Evolutionary conservation across 2,888 invertebrate genomes (phyloP), one percentile per base, ranked within the genome.

Genomic region (Caenorhabditis parvicauda): DNA sequence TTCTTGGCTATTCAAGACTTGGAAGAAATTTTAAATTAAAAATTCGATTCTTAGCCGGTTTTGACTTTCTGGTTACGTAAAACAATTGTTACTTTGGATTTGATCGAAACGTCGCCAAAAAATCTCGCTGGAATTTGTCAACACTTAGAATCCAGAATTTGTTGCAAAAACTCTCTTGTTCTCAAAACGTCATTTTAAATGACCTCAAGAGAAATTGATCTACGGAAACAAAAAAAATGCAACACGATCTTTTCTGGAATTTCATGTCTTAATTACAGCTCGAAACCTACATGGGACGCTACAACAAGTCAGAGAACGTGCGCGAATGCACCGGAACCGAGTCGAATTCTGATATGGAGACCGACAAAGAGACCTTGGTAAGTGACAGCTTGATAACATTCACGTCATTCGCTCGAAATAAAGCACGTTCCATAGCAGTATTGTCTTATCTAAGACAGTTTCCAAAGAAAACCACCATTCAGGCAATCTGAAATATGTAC

Each of bases 251-350:
- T 5, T n/a, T 9, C 19, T 7, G 7, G n/a, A 6, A 39, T 39
- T 6, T 39, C 6, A 6, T 12, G 12, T 17, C 7, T 17, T 9
- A 12, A 9, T 29, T 53, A 17, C 44, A 59, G 56, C 43, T 70
- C 22, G 50, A 75, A 24, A 45, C 48, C 6, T 82, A 76, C 57
- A 55, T 81, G 21, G 55, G 54, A 19, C 72, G 68, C 42, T 79
- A 79, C 64, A 45, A 59, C n/a, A 68, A 69, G 43, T 55, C 46
- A 12, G 62, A 72, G 41, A 54, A 66, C 28, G 80, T 78, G 29
- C 70, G 79, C 28, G 54, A 56, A 12, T 80, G 80, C 60, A 56
- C 37, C 19, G 64, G 59, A 32, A 25, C n/a, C 14, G 67, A 71
- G 39, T 68, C 54, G 47, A 72, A 72, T 46, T 49, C 29, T 3